Evolutionary conservation across 2,113 vertebrate species (phyloP).

Genomic region (Eubucco bourcierii): DNA sequence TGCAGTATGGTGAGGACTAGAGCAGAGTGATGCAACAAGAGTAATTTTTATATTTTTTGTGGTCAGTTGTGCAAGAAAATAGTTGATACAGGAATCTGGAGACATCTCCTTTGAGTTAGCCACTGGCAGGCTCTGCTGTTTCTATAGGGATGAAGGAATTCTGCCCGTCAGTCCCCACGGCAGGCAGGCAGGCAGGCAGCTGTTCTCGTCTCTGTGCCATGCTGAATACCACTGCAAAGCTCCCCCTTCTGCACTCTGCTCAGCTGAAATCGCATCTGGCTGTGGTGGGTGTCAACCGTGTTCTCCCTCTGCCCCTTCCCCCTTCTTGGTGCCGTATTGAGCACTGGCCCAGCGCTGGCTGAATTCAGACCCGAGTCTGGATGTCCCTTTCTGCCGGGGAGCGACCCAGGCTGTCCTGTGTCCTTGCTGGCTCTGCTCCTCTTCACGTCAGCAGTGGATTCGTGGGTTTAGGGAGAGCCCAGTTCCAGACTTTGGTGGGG

Average conservation of each 20-base stretch:
- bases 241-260: neutral
- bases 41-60: neutral
- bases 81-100: constrained; percentile 45
- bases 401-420: neutral
- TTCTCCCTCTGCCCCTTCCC: neutral
- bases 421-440: neutral
- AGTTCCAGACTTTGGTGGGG: neutral
- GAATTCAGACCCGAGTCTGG: neutral
- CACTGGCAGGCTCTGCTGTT: constrained; percentile 29
- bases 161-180: constrained; percentile 14
- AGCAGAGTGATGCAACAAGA: too few relatives aligned
- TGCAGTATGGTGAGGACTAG: too few relatives aligned
- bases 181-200: neutral
- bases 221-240: neutral
- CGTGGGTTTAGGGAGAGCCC: neutral
- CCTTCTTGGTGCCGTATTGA: rapidly evolving
- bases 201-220: neutral
- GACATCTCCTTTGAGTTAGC: constrained; percentile 54
- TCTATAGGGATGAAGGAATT: constrained; percentile 59
- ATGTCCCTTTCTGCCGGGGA: neutral
- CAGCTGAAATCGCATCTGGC: constrained; percentile 33
- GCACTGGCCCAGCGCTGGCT: neutral
- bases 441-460: neutral
- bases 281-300: neutral
- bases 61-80: constrained; percentile 53